Evolutionary conservation across 2,888 invertebrate species (phyloP).

Genomic region (Zhuqinia jingwanae): DNA sequence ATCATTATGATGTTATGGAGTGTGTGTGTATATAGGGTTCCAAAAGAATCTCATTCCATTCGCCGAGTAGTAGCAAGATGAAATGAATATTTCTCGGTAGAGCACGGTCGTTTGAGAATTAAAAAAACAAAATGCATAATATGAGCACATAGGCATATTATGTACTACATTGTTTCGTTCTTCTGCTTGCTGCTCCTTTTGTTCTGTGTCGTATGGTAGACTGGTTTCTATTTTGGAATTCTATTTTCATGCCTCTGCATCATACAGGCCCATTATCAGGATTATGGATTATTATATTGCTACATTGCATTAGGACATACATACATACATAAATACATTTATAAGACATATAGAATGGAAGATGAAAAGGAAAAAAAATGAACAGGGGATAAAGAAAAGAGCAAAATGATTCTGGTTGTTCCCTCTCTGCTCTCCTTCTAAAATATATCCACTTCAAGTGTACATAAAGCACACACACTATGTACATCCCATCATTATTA

Average conservation of each 20-base stretch:
- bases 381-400: too few relatives aligned
- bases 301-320: conserved; percentile 14
- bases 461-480: background rate
- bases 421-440: background rate
- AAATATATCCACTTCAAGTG: conserved; percentile 29
- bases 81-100: conserved; percentile 24
- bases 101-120: conserved; percentile 28
- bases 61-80: background rate
- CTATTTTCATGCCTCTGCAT: conserved; percentile 60
- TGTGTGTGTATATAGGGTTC: too few relatives aligned
- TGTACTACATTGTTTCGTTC: conserved; percentile 3
- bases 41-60: conserved; percentile 25
- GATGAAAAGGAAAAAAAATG: background rate
- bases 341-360: too few relatives aligned
- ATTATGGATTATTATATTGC: conserved; percentile 23
- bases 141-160: background rate
- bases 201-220: background rate
- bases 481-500: background rate
- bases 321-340: background rate
- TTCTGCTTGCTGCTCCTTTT: background rate
- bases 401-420: background rate
- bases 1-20: too few relatives aligned
- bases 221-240: conserved; percentile 48
- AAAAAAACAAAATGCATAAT: conserved; percentile 12
- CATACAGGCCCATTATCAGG: conserved; percentile 56